Percentiles rank a stretch among this genome's conserved stretches.
phyloP scores from a whole-genome alignment of 37 sponge, comb jelly and placozoan genomes.

The Amphimedon queenslandica region DNA sequence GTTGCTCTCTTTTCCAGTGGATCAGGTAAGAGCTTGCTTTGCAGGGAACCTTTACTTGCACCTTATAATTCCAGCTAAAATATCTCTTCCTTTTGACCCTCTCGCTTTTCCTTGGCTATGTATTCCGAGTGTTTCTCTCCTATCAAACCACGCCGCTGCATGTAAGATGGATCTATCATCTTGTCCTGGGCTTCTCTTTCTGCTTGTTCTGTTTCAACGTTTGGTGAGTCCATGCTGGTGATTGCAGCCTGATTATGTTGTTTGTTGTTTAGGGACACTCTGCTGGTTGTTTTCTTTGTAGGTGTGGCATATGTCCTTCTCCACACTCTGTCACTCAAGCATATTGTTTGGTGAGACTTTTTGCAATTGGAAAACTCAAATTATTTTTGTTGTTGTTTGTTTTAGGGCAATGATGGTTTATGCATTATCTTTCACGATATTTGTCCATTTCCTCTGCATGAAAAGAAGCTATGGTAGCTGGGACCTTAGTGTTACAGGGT shows the following conservation, averaged over 20 bases:
- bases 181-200: constrained; percentile 31
- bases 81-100: constrained; percentile 41
- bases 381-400: no score
- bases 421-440: not conserved
- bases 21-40: not conserved
- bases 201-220: constrained; percentile 56
- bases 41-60: not conserved
- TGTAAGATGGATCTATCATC: constrained; percentile 23
- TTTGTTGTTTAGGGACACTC: no score
- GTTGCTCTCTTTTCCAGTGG: not conserved
- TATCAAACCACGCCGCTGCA: constrained; percentile 24
- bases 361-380: no score
- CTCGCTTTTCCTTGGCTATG: constrained; percentile 29
- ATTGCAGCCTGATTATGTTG: no score
- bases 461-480: constrained; percentile 23
- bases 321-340: no score
- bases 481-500: constrained; percentile 72
- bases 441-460: not conserved
- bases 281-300: no score
- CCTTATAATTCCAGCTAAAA: constrained; percentile 35
- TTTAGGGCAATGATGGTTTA: not conserved
- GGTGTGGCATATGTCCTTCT: no score
- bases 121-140: constrained; percentile 36
- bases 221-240: constrained; percentile 1
- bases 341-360: no score